Conservation (phyloP, 2,113 vertebrate species). For the Poeciliopsis prolifica region DNA sequence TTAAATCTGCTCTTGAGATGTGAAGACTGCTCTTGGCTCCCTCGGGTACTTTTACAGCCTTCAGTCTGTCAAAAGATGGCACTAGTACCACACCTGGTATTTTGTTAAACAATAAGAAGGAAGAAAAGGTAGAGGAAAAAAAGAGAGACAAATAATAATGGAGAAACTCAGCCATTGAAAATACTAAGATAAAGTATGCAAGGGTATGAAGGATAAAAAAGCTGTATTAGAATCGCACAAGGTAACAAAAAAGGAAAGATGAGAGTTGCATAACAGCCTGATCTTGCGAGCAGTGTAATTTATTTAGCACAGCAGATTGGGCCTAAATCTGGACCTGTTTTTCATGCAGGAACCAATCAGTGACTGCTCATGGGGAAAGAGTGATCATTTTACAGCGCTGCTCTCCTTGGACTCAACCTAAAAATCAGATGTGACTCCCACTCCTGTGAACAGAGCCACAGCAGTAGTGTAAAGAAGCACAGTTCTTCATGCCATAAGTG, state of each 20-base stretch:
- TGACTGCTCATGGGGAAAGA: constrained; percentile 38
- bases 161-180: constrained; percentile 12
- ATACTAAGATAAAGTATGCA: constrained; percentile 6
- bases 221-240: constrained; percentile 4
- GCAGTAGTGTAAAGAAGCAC: constrained; percentile 28
- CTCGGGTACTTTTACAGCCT: constrained; percentile 20
- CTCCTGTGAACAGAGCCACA: constrained; percentile 39
- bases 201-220: not conserved
- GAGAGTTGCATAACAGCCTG: constrained; percentile 31
- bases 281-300: constrained; percentile 59
- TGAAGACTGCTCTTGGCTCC: constrained; percentile 19
- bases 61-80: constrained; percentile 64
- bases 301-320: constrained; percentile 58
- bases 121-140: not conserved
- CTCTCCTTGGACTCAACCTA: constrained; percentile 45
- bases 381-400: constrained; percentile 50
- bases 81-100: constrained; percentile 53
- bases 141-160: not conserved
- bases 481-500: constrained; percentile 42
- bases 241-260: constrained; percentile 34
- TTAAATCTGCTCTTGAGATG: constrained; percentile 31
- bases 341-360: constrained; percentile 57
- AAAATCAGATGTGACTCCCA: constrained; percentile 54
- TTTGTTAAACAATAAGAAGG: constrained; percentile 15
- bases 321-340: constrained; percentile 50